These are phyloP conservation scores for Rotaria magnacalcarata DNA, from an alignment of 2,888 invertebrate species.

Conservation along the genomic window DNA sequence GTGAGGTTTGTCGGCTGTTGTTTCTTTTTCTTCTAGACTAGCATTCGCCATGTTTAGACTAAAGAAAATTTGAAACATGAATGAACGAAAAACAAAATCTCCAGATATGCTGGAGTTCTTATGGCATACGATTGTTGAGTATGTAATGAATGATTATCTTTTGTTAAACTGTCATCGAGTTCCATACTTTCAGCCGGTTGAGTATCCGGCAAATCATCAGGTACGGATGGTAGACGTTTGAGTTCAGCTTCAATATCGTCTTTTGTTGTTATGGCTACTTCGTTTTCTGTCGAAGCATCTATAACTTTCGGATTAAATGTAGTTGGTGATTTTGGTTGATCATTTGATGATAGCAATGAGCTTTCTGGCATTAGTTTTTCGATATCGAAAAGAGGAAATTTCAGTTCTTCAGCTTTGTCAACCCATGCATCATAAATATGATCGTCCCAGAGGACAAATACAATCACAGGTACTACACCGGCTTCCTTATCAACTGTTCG, in stretches of 20 bases:
- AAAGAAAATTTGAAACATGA: no score
- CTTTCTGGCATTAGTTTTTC: background rate
- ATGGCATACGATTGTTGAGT: background rate
- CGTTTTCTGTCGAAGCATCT: background rate
- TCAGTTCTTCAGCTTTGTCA: background rate
- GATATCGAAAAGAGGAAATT: background rate
- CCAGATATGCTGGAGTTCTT: no score
- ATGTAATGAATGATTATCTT: background rate
- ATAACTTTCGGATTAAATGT: background rate
- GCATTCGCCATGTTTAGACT: no score
- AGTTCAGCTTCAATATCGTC: background rate
- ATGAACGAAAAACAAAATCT: no score
- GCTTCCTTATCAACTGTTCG: background rate
- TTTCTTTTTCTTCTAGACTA: no score
- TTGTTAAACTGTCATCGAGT: background rate
- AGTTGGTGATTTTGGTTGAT: background rate
- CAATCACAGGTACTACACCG: background rate
- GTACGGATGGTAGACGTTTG: background rate
- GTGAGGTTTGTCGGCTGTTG: background rate
- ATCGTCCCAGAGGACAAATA: slow-evolving; percentile 2
- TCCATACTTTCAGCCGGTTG: background rate
- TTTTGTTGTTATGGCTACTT: background rate
- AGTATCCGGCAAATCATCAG: background rate
- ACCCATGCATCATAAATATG: slow-evolving; percentile 28
- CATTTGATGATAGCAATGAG: background rate